Evolutionary conservation across 2,113 vertebrate genomes (phyloP).

Genomic region (Gallinago undulata): DNA sequence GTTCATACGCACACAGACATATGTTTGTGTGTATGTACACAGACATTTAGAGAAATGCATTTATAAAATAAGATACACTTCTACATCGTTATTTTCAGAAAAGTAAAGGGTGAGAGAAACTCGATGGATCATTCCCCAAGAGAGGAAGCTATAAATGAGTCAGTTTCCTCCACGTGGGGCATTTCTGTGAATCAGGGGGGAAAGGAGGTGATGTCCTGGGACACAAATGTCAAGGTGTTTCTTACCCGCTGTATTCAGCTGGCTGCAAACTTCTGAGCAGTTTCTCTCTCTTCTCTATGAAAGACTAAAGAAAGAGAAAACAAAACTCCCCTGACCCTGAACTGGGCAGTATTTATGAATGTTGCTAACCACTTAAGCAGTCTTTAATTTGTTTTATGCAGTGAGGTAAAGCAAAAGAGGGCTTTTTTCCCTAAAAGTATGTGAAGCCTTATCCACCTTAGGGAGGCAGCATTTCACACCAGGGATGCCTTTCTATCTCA

Average conservation of each 20-base stretch:
- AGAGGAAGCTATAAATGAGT: neutral
- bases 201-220: neutral
- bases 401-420: neutral
- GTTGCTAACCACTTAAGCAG: neutral
- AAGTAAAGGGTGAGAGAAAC: neutral
- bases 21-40: neutral
- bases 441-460: neutral
- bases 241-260: neutral
- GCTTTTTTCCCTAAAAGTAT: neutral
- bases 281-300: neutral
- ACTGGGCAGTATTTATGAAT: neutral
- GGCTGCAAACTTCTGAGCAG: neutral
- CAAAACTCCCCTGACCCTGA: neutral
- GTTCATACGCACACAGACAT: neutral
- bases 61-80: neutral
- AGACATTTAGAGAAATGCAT: neutral
- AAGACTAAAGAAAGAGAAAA: neutral
- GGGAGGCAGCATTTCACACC: neutral
- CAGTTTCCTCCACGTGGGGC: neutral
- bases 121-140: neutral
- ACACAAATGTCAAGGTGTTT: neutral
- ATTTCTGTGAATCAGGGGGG: neutral
- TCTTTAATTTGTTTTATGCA: neutral
- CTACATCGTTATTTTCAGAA: neutral
- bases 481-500: neutral